These are phyloP conservation scores for Pseudopleuronectes americanus DNA, from an alignment of 2,797 vertebrate species.

Conservation along the genomic window DNA sequence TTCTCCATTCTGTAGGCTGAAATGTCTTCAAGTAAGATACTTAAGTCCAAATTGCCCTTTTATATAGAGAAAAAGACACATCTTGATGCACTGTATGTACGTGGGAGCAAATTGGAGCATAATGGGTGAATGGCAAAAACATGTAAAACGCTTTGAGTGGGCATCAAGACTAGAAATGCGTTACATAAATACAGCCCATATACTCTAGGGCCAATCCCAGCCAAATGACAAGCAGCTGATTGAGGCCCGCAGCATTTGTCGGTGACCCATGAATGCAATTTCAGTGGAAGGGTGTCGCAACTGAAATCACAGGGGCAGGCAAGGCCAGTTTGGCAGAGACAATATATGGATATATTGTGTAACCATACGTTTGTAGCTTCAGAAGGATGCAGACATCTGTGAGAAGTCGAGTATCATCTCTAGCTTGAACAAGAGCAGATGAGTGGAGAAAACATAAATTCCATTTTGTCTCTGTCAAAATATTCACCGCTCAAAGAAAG, in stretches of 20 bases:
- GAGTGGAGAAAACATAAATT: conserved; percentile 35
- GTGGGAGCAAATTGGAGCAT: too few relatives aligned
- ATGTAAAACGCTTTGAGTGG: neutral
- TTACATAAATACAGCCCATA: neutral
- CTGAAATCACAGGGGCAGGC: conserved; percentile 41
- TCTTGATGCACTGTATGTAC: too few relatives aligned
- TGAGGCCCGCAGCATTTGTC: neutral
- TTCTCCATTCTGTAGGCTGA: too few relatives aligned
- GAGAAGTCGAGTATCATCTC: conserved; percentile 27
- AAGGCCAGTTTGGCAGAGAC: conserved; percentile 34
- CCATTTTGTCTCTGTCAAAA: conserved; percentile 31
- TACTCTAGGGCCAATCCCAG: neutral
- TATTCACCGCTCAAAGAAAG: neutral
- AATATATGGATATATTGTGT: conserved; percentile 25
- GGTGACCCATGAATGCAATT: neutral
- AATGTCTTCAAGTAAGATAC: too few relatives aligned
- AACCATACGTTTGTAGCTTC: conserved; percentile 28
- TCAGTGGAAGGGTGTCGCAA: conserved; percentile 17
- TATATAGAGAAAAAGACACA: too few relatives aligned
- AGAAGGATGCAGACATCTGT: conserved; percentile 20
- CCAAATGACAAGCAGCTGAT: neutral
- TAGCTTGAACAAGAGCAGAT: conserved; percentile 23
- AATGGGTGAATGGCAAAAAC: neutral
- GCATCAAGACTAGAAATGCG: too few relatives aligned
- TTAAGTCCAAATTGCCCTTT: too few relatives aligned